These are phyloP conservation scores for Protobothrops mucrosquamatus DNA, from an alignment of 2,113 vertebrate genomes.

Conservation along the genomic window DNA sequence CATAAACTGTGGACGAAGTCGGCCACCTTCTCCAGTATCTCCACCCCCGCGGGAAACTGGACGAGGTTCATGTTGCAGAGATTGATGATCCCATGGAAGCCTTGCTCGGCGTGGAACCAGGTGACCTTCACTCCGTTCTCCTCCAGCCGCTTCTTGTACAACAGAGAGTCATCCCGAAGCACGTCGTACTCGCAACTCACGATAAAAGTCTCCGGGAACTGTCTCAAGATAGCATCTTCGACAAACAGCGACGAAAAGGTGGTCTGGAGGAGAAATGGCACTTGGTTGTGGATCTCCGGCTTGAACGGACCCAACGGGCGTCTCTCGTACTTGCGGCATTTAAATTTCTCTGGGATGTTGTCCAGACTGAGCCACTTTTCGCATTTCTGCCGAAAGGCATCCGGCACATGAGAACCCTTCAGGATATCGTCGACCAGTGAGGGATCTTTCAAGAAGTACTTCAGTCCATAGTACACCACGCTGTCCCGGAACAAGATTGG, in stretches of 20 bases:
- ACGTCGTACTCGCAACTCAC: constrained; percentile 68
- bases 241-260: constrained; percentile 76
- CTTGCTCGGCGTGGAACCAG: constrained; percentile 75
- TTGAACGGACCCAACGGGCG: constrained; percentile 42
- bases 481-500: constrained; percentile 69
- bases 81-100: constrained; percentile 78
- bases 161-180: constrained; percentile 74
- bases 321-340: constrained; percentile 47
- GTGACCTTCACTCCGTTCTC: constrained; percentile 73
- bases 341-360: constrained; percentile 74
- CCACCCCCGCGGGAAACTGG: constrained; percentile 60
- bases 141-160: constrained; percentile 81
- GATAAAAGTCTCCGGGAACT: constrained; percentile 72
- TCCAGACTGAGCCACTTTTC: constrained; percentile 74
- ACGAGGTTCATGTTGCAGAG: constrained; percentile 66
- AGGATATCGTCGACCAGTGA: constrained; percentile 61
- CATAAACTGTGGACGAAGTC: constrained; percentile 72
- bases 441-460: constrained; percentile 68
- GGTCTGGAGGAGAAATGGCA: constrained; percentile 51
- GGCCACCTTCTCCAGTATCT: constrained; percentile 61
- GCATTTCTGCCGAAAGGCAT: constrained; percentile 66
- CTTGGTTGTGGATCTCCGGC: constrained; percentile 65
- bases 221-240: constrained; percentile 68
- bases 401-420: constrained; percentile 70
- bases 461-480: constrained; percentile 62